phyloP scores from a whole-genome alignment of 2,797 vertebrate genomes.

The Chelonia mydas region DNA sequence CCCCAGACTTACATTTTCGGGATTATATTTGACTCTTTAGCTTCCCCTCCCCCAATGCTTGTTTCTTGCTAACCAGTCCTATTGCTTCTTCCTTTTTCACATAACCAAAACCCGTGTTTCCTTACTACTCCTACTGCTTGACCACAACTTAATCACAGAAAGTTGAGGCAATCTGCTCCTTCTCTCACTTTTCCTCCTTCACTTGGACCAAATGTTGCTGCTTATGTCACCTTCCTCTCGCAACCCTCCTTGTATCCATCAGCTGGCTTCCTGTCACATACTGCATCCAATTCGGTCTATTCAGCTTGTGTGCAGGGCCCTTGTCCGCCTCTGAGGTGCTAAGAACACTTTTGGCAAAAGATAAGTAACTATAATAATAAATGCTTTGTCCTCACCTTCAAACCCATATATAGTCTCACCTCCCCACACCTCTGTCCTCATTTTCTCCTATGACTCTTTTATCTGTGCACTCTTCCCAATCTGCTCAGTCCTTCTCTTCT shows the following conservation, averaged over 20 bases:
- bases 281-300: neutral
- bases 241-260: accelerated
- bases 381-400: neutral
- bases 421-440: accelerated
- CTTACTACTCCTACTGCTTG: constrained; percentile 13
- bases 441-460: neutral
- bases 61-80: neutral
- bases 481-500: neutral
- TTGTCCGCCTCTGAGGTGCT: accelerated
- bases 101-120: constrained; percentile 19
- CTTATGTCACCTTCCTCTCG: neutral
- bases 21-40: neutral
- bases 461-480: neutral
- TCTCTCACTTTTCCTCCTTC: neutral
- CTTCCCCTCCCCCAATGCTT: neutral
- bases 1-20: constrained; percentile 14
- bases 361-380: neutral
- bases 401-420: neutral
- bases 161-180: neutral
- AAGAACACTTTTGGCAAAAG: accelerated
- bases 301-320: accelerated
- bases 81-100: neutral
- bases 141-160: constrained; percentile 23
- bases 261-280: neutral
- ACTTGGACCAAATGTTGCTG: neutral